Base-by-base conservation (phyloP, 2,113 vertebrate species). In the Xiphorhynchus elegans region DNA sequence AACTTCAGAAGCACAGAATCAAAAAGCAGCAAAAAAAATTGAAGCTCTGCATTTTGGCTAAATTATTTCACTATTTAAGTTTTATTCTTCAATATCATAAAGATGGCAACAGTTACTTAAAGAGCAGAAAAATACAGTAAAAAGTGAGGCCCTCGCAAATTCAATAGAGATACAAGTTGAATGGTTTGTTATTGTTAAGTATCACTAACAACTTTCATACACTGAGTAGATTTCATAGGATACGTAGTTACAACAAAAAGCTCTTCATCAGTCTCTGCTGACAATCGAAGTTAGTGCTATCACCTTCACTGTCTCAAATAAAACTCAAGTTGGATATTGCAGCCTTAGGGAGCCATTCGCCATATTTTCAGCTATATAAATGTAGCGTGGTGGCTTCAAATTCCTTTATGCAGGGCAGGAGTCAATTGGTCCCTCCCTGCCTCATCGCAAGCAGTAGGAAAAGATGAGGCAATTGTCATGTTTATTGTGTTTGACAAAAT, bases 311-410 rank as follows among this genome's bases (percentile, higher is more conserved):
- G 46, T 31, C 46, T 49, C 37, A 64, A 60, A 81, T 69, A 46
- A 67, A 16, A 3, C 1, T 5, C 17, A 68, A 44, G 3, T 0
- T 46, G 15, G 6, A 18, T 73, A 13, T 6, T 62, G 46, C 6
- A 74, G 31, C 20, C 42, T 87, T 70, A 59, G 23, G 55, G 39
- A 88, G 50, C 6, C 3, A 0, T 35, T 84, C 46, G 63, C 26
- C 10, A 1, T 17, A 15, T 10, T 55, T 64, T 5, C 59, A 44
- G 19, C 44, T 37, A 17, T 7, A 31, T 4, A 8, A 9, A 4
- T 5, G 31, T 17, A 31, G 20, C 1, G 5, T 13, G 8, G n/a
- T 15, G 17, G 29, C 67, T 89, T n/a, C 70, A 35, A 70, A 39
- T 19, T 58, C 39, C 28, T 21, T 77, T 25, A 17, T 3, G 14